A percentile compares a stretch with the other conserved stretches of the same genome.
Evolutionary conservation across 2,113 vertebrate species (phyloP).

Genomic region (Eleginops maclovinus): DNA sequence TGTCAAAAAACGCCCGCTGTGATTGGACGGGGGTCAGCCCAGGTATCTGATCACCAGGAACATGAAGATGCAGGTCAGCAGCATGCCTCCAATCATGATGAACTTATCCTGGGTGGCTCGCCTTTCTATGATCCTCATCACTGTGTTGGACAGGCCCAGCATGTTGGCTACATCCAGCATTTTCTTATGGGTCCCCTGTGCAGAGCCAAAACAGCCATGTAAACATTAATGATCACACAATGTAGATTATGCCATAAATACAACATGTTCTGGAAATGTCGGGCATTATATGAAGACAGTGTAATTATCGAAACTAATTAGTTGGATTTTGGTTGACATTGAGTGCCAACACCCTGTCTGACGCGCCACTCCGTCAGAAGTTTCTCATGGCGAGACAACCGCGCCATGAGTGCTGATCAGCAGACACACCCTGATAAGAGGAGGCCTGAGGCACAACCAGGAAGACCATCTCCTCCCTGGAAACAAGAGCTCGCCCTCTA

Average conservation of each 20-base stretch:
- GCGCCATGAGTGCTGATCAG: slow-evolving; percentile 52
- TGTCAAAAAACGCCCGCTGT: slow-evolving; percentile 21
- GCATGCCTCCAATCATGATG: slow-evolving; percentile 97
- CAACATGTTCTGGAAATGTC: neutral
- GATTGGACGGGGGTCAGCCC: slow-evolving; percentile 82
- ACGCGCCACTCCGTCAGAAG: slow-evolving; percentile 47
- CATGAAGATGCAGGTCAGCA: slow-evolving; percentile 93
- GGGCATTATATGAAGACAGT: neutral
- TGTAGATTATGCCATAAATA: neutral
- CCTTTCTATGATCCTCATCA: slow-evolving; percentile 97
- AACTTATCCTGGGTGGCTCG: slow-evolving; percentile 96
- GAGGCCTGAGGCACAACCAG: slow-evolving; percentile 66
- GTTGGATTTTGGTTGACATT: slow-evolving; percentile 36
- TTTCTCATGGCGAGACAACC: slow-evolving; percentile 73
- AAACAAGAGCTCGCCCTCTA: slow-evolving; percentile 67
- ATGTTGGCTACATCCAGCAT: slow-evolving; percentile 98
- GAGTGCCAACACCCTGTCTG: slow-evolving; percentile 48
- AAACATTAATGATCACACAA: neutral
- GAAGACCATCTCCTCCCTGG: slow-evolving; percentile 81
- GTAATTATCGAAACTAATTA: slow-evolving; percentile 46
- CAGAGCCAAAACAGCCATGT: slow-evolving; percentile 19
- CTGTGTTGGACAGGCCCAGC: slow-evolving; percentile 96
- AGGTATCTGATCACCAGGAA: slow-evolving; percentile 93
- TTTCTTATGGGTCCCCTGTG: slow-evolving; percentile 96
- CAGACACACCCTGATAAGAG: slow-evolving; percentile 84